Evolutionary conservation across 1,140 invertebrate genomes (phyloP).

Genomic region (Glossosoma conforme): DNA sequence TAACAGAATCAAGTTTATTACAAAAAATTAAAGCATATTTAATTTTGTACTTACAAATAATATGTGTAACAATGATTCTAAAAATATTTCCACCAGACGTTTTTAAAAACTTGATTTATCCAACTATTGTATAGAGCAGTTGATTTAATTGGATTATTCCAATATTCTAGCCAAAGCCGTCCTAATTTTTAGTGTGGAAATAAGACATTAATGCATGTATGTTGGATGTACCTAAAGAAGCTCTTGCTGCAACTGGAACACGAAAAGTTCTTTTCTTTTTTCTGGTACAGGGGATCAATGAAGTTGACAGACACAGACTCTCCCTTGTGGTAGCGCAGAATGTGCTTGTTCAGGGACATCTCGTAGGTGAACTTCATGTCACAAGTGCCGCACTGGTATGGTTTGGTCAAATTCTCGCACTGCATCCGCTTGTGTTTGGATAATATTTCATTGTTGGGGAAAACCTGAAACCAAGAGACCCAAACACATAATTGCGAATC

Average conservation of each 20-base stretch:
- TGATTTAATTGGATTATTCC: not conserved
- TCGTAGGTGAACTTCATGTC: conserved; percentile 42
- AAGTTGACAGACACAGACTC: conserved; percentile 41
- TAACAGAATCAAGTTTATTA: not conserved
- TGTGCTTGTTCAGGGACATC: conserved; percentile 45
- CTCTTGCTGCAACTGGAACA: conserved; percentile 48
- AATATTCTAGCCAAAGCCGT: not conserved
- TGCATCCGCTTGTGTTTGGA: conserved; percentile 25
- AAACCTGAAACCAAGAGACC: conserved; percentile 19
- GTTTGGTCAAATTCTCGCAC: conserved; percentile 27
- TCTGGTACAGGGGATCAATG: conserved; percentile 33
- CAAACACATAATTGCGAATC: too few species aligned
- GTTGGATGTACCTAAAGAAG: conserved; percentile 42
- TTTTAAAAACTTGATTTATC: not conserved
- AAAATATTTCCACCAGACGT: not conserved
- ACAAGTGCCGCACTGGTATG: conserved; percentile 38
- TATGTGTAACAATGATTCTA: too few species aligned
- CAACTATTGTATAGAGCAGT: too few species aligned
- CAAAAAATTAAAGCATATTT: too few species aligned
- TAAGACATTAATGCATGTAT: not conserved
- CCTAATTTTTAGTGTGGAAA: not conserved
- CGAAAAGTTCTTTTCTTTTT: conserved; percentile 36
- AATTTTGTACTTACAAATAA: too few species aligned
- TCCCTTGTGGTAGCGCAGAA: conserved; percentile 39
- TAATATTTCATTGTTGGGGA: conserved; percentile 28